Base-by-base conservation (phyloP, 2,888 invertebrate genomes). In the Neoscelio sp. region DNA sequence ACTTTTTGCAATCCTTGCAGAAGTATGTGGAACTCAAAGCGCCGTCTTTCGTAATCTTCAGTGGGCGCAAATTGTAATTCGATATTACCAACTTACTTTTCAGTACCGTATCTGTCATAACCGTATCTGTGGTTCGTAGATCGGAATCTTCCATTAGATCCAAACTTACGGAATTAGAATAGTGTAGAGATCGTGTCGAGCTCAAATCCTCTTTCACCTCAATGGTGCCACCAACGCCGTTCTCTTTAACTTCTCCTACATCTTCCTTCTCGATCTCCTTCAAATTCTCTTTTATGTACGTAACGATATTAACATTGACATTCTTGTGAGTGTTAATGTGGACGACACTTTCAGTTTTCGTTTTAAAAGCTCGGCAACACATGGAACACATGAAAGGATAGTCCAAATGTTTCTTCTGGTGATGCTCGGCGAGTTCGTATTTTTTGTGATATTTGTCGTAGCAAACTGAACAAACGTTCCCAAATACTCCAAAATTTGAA, bases 1-100 rank as follows among this genome's bases (percentile, higher is more conserved):
- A 20, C 6, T 77, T 68, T 0, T 54, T 15, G 5, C 77, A 80
- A 6, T n/a, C 17, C 1, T 44, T 20, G 5, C 78, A 74, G 7
- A 15, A 17, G 5, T 54, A 35, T 6, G 35, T 12, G 0, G 20
- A 12, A 0, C 8, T 35, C n/a, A 6, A 23, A 23, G 13, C 23
- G 23, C 15, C 56, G 8, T 20, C 20, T 0, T 50, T n/a, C n/a
- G n/a, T n/a, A n/a, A 18, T 18, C 33, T 0, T 23, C 26, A 7
- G 23, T n/a, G n/a, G n/a, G n/a, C n/a, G n/a, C n/a, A n/a, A n/a
- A n/a, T n/a, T n/a, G n/a, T n/a, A n/a, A n/a, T n/a, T n/a, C n/a
- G n/a, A n/a, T n/a, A n/a, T n/a, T n/a, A n/a, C n/a, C n/a, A n/a
- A 38, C 23, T 28, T 50, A 4, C 23, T 23, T 20, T 54, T 54